phyloP scores from a whole-genome alignment of 2,888 invertebrate genomes.

The Pterobdella sp. region DNA sequence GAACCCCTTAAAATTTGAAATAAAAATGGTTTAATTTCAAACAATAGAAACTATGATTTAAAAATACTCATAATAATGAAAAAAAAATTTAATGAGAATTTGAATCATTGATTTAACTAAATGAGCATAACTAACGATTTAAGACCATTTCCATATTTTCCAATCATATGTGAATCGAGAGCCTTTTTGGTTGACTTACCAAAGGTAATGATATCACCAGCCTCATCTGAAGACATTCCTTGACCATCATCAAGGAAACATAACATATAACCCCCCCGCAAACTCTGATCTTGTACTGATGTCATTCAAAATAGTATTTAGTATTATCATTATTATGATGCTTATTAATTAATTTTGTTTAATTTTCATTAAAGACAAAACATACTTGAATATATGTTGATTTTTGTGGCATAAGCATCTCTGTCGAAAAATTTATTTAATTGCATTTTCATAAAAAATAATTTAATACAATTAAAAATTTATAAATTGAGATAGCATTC shows the following conservation, averaged over 20 bases:
- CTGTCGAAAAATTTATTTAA: conserved; percentile 40
- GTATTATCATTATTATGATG: neutral
- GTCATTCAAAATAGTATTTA: neutral
- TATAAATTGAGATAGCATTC: neutral
- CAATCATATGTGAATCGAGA: conserved; percentile 50
- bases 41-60: too few species aligned
- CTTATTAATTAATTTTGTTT: neutral
- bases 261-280: conserved; percentile 50
- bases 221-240: conserved; percentile 53
- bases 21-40: too few species aligned
- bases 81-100: too few species aligned
- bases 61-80: too few species aligned
- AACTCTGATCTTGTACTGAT: conserved; percentile 42
- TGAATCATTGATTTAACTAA: too few species aligned
- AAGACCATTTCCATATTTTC: conserved; percentile 55
- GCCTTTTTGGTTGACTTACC: conserved; percentile 50
- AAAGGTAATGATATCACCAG: conserved; percentile 51
- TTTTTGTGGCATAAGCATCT: conserved; percentile 52
- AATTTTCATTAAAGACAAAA: neutral
- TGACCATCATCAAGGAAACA: conserved; percentile 53
- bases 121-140: conserved; percentile 53
- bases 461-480: neutral
- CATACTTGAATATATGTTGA: conserved; percentile 51
- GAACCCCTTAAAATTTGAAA: conserved; percentile 48
- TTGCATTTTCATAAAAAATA: neutral